Conservation (phyloP, 2,113 vertebrate species). For the Gadus macrocephalus region DNA sequence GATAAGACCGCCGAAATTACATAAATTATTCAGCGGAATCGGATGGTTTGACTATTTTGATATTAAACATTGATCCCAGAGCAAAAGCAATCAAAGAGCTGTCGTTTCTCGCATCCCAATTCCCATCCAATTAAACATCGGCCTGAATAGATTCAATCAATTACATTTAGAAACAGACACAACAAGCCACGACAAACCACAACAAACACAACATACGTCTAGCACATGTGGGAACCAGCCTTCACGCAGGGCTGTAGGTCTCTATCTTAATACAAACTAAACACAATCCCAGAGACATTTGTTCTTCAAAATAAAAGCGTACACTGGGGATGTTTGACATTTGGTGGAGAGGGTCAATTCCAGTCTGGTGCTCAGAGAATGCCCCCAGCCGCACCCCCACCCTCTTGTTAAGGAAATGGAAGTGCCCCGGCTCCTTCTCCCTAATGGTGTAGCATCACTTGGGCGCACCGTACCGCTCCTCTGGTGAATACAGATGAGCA, state of each 20-base stretch:
- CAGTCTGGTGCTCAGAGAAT: slow-evolving; percentile 38
- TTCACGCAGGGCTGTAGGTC: no score
- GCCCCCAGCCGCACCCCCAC: slow-evolving; percentile 4
- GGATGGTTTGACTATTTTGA: slow-evolving; percentile 24
- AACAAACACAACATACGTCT: not conserved
- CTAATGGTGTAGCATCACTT: slow-evolving; percentile 57
- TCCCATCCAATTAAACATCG: slow-evolving; percentile 37
- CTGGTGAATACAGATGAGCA: slow-evolving; percentile 62
- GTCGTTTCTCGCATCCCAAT: slow-evolving; percentile 1
- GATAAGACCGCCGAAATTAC: slow-evolving; percentile 27
- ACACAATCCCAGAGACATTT: slow-evolving; percentile 18
- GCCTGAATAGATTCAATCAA: slow-evolving; percentile 25
- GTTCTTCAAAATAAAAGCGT: slow-evolving; percentile 8
- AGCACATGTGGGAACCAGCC: no score
- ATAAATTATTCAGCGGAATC: slow-evolving; percentile 35
- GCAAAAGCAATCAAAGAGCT: slow-evolving; percentile 20
- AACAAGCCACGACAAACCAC: not conserved
- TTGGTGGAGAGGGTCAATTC: slow-evolving; percentile 36
- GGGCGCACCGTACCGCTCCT: slow-evolving; percentile 51
- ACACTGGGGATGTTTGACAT: slow-evolving; percentile 34
- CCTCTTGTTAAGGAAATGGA: slow-evolving; percentile 56
- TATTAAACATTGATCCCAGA: slow-evolving; percentile 25
- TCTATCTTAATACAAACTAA: not conserved
- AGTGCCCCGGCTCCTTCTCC: slow-evolving; percentile 44
- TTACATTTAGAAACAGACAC: slow-evolving; percentile 16